These are phyloP conservation scores for Acanthurus tractus DNA, from an alignment of 2,797 vertebrate species.

Conservation along the genomic window DNA sequence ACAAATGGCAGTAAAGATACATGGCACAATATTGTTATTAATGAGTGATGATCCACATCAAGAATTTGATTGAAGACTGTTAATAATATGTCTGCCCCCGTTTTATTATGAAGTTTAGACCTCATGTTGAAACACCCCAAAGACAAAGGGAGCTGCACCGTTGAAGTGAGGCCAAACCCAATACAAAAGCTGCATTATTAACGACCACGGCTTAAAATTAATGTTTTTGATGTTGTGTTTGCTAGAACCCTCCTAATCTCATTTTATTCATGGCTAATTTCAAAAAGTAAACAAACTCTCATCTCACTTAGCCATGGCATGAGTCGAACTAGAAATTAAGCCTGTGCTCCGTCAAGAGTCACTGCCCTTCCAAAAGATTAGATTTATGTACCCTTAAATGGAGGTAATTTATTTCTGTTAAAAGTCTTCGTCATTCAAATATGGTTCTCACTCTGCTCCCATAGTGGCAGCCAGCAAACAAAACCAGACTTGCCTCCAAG, in stretches of 20 bases:
- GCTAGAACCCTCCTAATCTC: conserved; percentile 33
- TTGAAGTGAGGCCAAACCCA: conserved; percentile 34
- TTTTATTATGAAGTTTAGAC: conserved; percentile 38
- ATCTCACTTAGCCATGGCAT: conserved; percentile 59
- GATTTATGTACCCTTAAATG: conserved; percentile 68
- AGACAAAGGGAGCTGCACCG: conserved; percentile 28
- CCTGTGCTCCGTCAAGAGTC: conserved; percentile 48
- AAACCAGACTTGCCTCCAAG: conserved; percentile 51
- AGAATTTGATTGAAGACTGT: conserved; percentile 19
- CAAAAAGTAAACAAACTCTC: conserved; percentile 73
- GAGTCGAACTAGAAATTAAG: conserved; percentile 59
- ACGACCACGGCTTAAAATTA: conserved; percentile 14
- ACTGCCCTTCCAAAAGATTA: conserved; percentile 38
- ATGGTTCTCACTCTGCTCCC: conserved; percentile 49
- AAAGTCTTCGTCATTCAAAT: conserved; percentile 53
- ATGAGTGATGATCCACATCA: conserved; percentile 39
- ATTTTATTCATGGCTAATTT: conserved; percentile 63
- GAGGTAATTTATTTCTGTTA: conserved; percentile 61
- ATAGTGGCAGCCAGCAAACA: conserved; percentile 83
- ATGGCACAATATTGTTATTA: conserved; percentile 17
- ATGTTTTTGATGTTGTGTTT: conserved; percentile 21
- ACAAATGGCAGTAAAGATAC: conserved; percentile 5
- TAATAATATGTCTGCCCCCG: conserved; percentile 36
- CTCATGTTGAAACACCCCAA: conserved; percentile 24
- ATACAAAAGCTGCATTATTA: conserved; percentile 23